These are phyloP conservation scores for Alfaro cultratus DNA, from an alignment of 2,797 vertebrate genomes.

Conservation along the genomic window DNA sequence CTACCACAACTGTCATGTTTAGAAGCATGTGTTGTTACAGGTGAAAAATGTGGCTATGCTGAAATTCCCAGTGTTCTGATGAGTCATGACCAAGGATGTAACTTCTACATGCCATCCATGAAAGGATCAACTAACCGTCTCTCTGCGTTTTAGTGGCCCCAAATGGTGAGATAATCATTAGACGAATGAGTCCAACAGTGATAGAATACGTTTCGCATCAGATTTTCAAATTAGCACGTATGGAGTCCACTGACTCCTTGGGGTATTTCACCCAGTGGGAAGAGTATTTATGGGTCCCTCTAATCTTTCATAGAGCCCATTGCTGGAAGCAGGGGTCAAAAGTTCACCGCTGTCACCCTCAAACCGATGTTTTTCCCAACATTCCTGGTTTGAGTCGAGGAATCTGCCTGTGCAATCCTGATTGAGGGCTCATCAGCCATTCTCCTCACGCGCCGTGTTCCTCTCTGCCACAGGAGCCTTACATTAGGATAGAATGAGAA, in stretches of 20 bases:
- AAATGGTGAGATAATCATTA: no score
- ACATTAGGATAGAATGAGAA: slow-evolving; percentile 83
- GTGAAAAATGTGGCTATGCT: no score
- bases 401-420: slow-evolving; percentile 31
- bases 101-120: no score
- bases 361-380: slow-evolving; percentile 67
- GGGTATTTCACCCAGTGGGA: background rate
- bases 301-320: slow-evolving; percentile 25
- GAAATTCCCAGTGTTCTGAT: no score
- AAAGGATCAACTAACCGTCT: no score
- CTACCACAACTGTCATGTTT: no score
- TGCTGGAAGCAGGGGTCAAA: slow-evolving; percentile 59
- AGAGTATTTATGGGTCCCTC: slow-evolving; percentile 49
- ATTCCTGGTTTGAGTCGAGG: slow-evolving; percentile 41
- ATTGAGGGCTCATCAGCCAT: slow-evolving; percentile 72
- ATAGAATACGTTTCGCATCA: no score
- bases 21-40: no score
- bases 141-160: no score
- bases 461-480: slow-evolving; percentile 68
- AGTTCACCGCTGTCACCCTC: slow-evolving; percentile 64
- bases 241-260: background rate
- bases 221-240: no score
- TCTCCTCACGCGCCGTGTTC: slow-evolving; percentile 53
- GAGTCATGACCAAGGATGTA: no score
- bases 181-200: no score